Conservation (phyloP, 2,888 invertebrate genomes). For the Sclerodermus sp. region DNA sequence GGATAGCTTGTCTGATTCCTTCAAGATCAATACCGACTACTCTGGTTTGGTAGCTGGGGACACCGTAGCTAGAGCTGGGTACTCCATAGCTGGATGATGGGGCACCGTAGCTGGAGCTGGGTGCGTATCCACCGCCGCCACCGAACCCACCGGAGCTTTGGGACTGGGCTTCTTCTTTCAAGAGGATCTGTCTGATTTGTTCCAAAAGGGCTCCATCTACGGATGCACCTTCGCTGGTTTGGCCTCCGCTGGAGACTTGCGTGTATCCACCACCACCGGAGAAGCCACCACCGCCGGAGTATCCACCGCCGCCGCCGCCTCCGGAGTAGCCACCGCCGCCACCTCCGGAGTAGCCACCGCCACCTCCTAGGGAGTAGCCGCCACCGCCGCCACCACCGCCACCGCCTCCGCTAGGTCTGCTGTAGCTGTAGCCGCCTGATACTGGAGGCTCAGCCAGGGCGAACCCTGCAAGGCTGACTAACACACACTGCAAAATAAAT, state of each 20-base stretch:
- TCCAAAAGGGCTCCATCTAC: slow-evolving; percentile 80
- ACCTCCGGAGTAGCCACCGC: slow-evolving; percentile 46
- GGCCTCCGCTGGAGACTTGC: slow-evolving; percentile 76
- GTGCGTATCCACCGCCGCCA: slow-evolving; percentile 31
- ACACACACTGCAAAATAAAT: slow-evolving; percentile 71
- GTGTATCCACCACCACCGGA: slow-evolving; percentile 74
- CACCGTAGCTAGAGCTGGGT: slow-evolving; percentile 71
- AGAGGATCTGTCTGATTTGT: slow-evolving; percentile 81
- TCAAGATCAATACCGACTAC: slow-evolving; percentile 85
- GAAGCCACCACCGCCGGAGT: slow-evolving; percentile 55
- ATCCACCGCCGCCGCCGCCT: slow-evolving; percentile 45
- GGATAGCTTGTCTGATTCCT: slow-evolving; percentile 83
- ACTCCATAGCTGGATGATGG: slow-evolving; percentile 60
- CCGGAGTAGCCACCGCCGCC: slow-evolving; percentile 48
- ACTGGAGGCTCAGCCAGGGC: slow-evolving; percentile 73
- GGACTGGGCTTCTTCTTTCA: slow-evolving; percentile 75
- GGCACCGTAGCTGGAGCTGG: slow-evolving; percentile 57
- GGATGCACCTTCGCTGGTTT: slow-evolving; percentile 80
- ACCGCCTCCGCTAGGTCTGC: slow-evolving; percentile 65
- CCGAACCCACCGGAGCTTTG: slow-evolving; percentile 59
- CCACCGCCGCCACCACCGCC: slow-evolving; percentile 48
- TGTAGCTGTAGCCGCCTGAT: slow-evolving; percentile 55
- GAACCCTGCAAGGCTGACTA: slow-evolving; percentile 76
- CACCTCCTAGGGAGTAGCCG: slow-evolving; percentile 44
- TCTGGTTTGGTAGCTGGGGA: slow-evolving; percentile 62